phyloP scores from a whole-genome alignment of 2,888 invertebrate genomes.

The Epicampocera succincta region DNA sequence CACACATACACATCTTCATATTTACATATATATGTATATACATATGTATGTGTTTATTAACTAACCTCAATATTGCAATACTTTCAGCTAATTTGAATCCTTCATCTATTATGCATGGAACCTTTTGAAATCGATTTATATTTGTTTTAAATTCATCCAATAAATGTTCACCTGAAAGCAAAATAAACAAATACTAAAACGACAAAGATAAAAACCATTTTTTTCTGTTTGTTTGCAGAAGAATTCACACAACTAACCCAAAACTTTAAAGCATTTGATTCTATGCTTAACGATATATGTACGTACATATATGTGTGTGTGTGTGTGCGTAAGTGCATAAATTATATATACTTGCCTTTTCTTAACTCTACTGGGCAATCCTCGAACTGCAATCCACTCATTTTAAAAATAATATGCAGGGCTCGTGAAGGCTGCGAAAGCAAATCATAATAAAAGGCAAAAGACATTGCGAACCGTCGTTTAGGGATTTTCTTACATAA shows the following conservation, averaged over 20 bases:
- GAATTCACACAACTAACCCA: no score
- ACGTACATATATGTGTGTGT: background rate
- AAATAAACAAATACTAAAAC: background rate
- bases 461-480: conserved; percentile 74
- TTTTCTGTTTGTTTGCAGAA: no score
- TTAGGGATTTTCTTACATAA: background rate
- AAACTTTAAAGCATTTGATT: no score
- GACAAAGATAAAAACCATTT: conserved; percentile 25
- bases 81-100: conserved; percentile 87
- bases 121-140: conserved; percentile 85
- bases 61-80: conserved; percentile 86
- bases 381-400: conserved; percentile 85
- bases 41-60: background rate
- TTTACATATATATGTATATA: background rate
- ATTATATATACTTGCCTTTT: conserved; percentile 82
- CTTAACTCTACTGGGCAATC: conserved; percentile 84
- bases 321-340: background rate
- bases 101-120: conserved; percentile 87
- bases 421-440: conserved; percentile 90
- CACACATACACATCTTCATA: no score
- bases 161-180: conserved; percentile 84
- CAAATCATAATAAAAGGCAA: conserved; percentile 87
- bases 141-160: conserved; percentile 83
- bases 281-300: no score
- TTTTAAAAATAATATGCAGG: conserved; percentile 86